These are phyloP conservation scores for Crocidura indochinensis DNA, from an alignment of 2,797 vertebrate species.

Conservation along the genomic window DNA sequence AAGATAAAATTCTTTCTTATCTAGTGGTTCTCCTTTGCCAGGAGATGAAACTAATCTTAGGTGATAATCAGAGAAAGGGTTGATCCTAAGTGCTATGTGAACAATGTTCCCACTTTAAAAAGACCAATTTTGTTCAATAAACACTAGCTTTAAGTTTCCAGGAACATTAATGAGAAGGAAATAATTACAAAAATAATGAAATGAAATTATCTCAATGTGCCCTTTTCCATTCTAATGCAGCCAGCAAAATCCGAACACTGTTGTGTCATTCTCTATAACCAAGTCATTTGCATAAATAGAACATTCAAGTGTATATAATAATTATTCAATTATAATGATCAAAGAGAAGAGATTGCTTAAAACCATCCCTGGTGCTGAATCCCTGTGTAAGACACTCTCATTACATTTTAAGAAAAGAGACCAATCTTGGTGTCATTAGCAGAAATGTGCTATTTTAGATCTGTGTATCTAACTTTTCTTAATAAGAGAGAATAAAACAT, in stretches of 20 bases:
- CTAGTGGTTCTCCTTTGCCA: slow-evolving; percentile 22
- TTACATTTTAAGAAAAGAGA: slow-evolving; percentile 68
- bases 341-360: slow-evolving; percentile 67
- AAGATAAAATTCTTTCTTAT: slow-evolving; percentile 28
- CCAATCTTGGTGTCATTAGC: slow-evolving; percentile 30
- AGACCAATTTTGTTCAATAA: slow-evolving; percentile 72
- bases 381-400: slow-evolving; percentile 61
- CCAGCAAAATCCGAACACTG: slow-evolving; percentile 55
- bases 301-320: slow-evolving; percentile 71
- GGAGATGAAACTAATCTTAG: slow-evolving; percentile 38
- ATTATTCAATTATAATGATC: slow-evolving; percentile 81
- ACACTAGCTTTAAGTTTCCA: slow-evolving; percentile 69
- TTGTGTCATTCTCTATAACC: slow-evolving; percentile 68
- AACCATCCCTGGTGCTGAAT: slow-evolving; percentile 24
- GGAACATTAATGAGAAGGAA: slow-evolving; percentile 68
- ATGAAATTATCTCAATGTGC: slow-evolving; percentile 65
- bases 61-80: not conserved
- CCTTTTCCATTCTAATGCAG: slow-evolving; percentile 67
- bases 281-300: slow-evolving; percentile 79
- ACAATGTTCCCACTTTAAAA: slow-evolving; percentile 59
- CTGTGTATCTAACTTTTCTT: slow-evolving; percentile 42
- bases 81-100: slow-evolving; percentile 42
- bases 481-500: slow-evolving; percentile 59
- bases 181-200: slow-evolving; percentile 79
- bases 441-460: slow-evolving; percentile 66